Evolutionary conservation across 2,888 invertebrate genomes (phyloP).

Genomic region (Caenorhabditis japonica): DNA sequence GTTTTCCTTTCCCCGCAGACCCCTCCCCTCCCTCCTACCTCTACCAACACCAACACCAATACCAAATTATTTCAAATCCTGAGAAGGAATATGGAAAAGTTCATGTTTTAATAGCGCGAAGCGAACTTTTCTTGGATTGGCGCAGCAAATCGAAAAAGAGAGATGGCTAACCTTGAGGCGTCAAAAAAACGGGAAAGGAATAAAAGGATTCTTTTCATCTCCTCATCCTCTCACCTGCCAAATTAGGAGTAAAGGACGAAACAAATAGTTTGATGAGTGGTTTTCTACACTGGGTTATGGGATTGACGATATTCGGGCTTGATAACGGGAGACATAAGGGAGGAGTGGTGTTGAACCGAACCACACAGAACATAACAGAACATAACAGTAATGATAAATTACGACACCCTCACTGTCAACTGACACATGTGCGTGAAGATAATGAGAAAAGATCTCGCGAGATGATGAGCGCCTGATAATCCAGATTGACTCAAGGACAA

Average conservation of each 20-base stretch:
- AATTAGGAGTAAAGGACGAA: constrained; percentile 8
- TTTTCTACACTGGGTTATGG: too few relatives aligned
- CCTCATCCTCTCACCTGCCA: too few relatives aligned
- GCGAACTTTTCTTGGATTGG: constrained; percentile 21
- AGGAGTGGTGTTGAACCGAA: background rate
- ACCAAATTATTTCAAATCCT: background rate
- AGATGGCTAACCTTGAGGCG: constrained; percentile 27
- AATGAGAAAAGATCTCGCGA: constrained; percentile 20
- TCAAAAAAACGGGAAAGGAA: constrained; percentile 24
- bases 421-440: constrained; percentile 25
- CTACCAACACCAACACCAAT: too few relatives aligned
- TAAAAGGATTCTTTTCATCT: constrained; percentile 28
- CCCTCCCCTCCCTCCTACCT: too few relatives aligned
- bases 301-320: constrained; percentile 6
- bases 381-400: constrained; percentile 10
- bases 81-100: constrained; percentile 41
- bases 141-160: background rate
- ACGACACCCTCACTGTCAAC: constrained; percentile 7
- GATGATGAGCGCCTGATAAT: constrained; percentile 36
- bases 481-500: constrained; percentile 37
- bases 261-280: background rate
- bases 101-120: constrained; percentile 2
- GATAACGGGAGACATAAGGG: constrained; percentile 1
- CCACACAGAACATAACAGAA: too few relatives aligned
- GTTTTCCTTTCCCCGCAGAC: too few relatives aligned